These are phyloP conservation scores for Congeria kusceri DNA, from an alignment of 2,888 invertebrate genomes.

Conservation along the genomic window DNA sequence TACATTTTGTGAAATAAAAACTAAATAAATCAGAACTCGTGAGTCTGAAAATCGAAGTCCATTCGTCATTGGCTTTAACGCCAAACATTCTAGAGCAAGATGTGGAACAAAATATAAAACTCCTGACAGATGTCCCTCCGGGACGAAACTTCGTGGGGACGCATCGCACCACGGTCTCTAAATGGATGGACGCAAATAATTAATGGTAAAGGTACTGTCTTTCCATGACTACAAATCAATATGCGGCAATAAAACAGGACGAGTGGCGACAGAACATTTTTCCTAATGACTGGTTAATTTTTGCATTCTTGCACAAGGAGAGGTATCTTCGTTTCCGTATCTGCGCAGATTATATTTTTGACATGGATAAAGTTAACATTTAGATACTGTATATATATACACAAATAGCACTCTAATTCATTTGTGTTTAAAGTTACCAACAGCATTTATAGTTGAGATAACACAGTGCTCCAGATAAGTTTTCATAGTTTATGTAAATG, in stretches of 20 bases:
- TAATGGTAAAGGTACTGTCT: conserved; percentile 67
- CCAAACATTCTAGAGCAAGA: conserved; percentile 21
- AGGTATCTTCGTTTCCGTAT: too few relatives aligned
- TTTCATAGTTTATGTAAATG: too few relatives aligned
- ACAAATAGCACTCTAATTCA: too few relatives aligned
- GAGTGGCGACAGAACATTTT: conserved; percentile 34
- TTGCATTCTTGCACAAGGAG: neutral
- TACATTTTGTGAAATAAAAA: too few relatives aligned
- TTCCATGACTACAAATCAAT: conserved; percentile 66
- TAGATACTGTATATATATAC: too few relatives aligned
- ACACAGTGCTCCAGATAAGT: too few relatives aligned
- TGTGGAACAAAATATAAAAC: conserved; percentile 46
- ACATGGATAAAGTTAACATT: too few relatives aligned
- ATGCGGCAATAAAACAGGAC: conserved; percentile 50
- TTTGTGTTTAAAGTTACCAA: too few relatives aligned
- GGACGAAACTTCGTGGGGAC: conserved; percentile 41
- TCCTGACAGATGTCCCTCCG: conserved; percentile 38
- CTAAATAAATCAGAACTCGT: too few relatives aligned
- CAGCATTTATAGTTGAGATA: too few relatives aligned
- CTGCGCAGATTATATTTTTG: too few relatives aligned
- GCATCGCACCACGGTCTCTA: conserved; percentile 51
- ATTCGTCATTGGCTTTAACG: conserved; percentile 32
- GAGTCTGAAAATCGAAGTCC: neutral
- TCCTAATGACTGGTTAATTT: conserved; percentile 21
- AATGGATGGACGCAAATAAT: conserved; percentile 68